Evolutionary conservation across 2,797 vertebrate genomes (phyloP), one percentile per base, ranked within the genome.

Genomic region (Gadopsis marmoratus): DNA sequence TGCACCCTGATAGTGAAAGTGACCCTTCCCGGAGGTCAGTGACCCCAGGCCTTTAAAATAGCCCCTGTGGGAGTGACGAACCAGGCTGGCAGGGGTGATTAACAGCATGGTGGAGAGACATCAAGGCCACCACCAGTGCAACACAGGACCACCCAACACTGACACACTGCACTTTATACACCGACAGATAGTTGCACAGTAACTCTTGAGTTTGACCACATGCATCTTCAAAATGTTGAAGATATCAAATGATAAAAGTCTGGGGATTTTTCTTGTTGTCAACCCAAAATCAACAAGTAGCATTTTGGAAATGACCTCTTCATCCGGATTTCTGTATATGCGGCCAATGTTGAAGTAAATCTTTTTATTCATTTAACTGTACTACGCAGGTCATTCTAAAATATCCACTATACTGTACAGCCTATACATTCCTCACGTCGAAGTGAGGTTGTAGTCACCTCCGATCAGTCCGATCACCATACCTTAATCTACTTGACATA

Each of bases 1-100:
- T 31, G 72, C 86, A 90, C 84, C 70, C 81, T 81, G 89, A 90
- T 89, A 93, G 91, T 76, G 83, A 92, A 71, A 92, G 85, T 91
- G 87, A 93, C 85, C 91, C 64, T 65, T 71, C 12, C 4, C 50
- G 29, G 64, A 90, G 90, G 91, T 92, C 91, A 89, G 48, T 85
- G 86, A 92, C 90, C 89, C 59, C 12, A 0, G 62, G 59, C 74
- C 47, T 83, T 89, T 79, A 82, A 93, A 91, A 92, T 88, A 92
- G 78, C 64, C 86, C 85, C 76, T 1, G 51, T 35, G 76, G 86
- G 84, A 77, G 84, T 74, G 81, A 71, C 4, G 47, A 76, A 55
- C 77, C 26, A 7, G 17, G 71, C 65, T 71, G 70, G 63, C 43
- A 60, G 48, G 33, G 51, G 67, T 84, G 89, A 90, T 86, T 80